These are phyloP conservation scores for Enteromius trimaculatus DNA, from an alignment of 2,797 vertebrate genomes.

Conservation along the genomic window DNA sequence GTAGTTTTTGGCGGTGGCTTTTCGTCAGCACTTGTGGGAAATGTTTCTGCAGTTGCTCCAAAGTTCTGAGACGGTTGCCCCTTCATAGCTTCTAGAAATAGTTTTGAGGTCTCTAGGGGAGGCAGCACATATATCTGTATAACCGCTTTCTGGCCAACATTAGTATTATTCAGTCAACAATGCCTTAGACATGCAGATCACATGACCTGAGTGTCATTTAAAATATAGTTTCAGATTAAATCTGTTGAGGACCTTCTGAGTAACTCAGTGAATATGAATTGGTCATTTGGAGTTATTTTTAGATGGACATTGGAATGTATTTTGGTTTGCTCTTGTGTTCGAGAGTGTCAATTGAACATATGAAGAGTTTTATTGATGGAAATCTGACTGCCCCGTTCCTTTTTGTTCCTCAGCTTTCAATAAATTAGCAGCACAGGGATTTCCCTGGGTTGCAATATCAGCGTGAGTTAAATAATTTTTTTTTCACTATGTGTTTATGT, in stretches of 20 bases:
- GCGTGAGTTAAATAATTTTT: conserved; percentile 5
- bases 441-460: conserved; percentile 53
- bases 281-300: conserved; percentile 14
- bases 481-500: neutral
- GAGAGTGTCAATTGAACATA: conserved; percentile 42
- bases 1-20: conserved; percentile 14
- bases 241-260: conserved; percentile 9
- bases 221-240: neutral
- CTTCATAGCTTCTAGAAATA: neutral
- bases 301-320: conserved; percentile 37
- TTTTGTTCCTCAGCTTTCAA: conserved; percentile 60
- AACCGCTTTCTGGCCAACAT: conserved; percentile 23
- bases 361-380: conserved; percentile 26
- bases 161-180: conserved; percentile 3
- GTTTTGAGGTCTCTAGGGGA: conserved; percentile 15
- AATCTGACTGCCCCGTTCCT: conserved; percentile 39
- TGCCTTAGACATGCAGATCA: conserved; percentile 40
- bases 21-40: conserved; percentile 23
- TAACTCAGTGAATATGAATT: neutral
- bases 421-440: conserved; percentile 60
- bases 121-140: neutral
- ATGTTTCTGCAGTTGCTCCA: conserved; percentile 18
- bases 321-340: conserved; percentile 33
- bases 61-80: neutral
- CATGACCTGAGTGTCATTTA: conserved; percentile 19